Percentiles rank a stretch among this genome's conserved stretches.
These are phyloP conservation scores for Spialia ferax DNA, from an alignment of 2,888 invertebrate genomes.

Conservation along the genomic window DNA sequence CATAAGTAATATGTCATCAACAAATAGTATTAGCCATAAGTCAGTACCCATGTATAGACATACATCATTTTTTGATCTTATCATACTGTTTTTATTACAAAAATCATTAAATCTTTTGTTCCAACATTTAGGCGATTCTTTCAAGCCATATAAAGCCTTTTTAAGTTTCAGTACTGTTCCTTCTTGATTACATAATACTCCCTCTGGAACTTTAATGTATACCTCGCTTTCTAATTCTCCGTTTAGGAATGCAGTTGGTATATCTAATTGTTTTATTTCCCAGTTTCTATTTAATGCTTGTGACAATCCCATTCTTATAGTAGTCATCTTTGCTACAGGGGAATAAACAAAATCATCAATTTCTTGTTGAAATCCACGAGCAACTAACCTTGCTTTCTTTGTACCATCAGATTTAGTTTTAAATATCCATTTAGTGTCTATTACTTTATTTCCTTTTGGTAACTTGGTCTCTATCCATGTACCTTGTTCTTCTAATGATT, in stretches of 20 bases:
- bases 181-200: slow-evolving; percentile 5
- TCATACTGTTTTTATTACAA: neutral
- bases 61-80: no score
- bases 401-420: neutral
- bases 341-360: slow-evolving; percentile 24
- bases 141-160: slow-evolving; percentile 41
- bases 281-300: slow-evolving; percentile 11
- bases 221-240: slow-evolving; percentile 36
- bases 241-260: slow-evolving; percentile 29
- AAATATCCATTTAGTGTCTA: neutral
- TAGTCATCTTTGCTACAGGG: slow-evolving; percentile 33
- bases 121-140: slow-evolving; percentile 43
- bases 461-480: neutral
- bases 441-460: neutral
- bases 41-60: neutral
- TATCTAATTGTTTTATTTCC: slow-evolving; percentile 21
- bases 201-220: slow-evolving; percentile 40
- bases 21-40: neutral
- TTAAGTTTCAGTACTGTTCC: slow-evolving; percentile 40
- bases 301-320: slow-evolving; percentile 15
- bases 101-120: slow-evolving; percentile 40
- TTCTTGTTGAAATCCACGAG: slow-evolving; percentile 36
- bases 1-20: neutral
- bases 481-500: neutral
- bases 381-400: slow-evolving; percentile 37